These are phyloP conservation scores for Anomalospiza imberbis DNA, from an alignment of 2,797 vertebrate genomes.

Conservation along the genomic window DNA sequence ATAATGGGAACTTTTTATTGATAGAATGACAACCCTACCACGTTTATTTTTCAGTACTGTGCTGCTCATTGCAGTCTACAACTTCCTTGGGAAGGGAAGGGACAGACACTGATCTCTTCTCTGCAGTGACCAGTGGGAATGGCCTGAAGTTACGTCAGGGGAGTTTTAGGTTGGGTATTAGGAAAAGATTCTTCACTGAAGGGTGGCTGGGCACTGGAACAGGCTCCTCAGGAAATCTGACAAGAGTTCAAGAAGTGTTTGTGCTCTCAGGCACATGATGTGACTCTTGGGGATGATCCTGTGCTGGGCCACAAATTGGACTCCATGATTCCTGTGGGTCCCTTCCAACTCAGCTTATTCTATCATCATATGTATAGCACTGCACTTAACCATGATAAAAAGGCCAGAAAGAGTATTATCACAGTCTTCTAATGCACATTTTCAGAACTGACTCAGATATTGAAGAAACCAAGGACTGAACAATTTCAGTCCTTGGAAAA, in stretches of 20 bases:
- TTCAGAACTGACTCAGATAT: background rate
- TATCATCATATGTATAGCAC: background rate
- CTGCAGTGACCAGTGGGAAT: background rate
- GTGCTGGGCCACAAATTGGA: background rate
- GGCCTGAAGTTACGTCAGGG: background rate
- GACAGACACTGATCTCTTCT: background rate
- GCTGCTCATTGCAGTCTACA: background rate
- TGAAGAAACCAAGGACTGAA: background rate
- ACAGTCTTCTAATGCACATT: background rate
- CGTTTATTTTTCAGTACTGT: background rate
- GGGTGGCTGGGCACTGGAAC: background rate
- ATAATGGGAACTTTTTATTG: background rate
- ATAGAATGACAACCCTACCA: background rate
- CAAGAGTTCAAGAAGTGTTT: background rate
- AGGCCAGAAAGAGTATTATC: background rate
- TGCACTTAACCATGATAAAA: background rate
- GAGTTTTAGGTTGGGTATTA: background rate
- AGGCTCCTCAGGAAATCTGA: background rate
- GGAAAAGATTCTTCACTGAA: background rate
- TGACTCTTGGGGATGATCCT: background rate
- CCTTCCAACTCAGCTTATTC: background rate
- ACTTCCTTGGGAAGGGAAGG: background rate
- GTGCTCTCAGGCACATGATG: too few relatives aligned
- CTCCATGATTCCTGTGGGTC: accelerated
- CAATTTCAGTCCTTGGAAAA: background rate